phyloP scores from a whole-genome alignment of 2,888 invertebrate species.

The Dione juno region DNA sequence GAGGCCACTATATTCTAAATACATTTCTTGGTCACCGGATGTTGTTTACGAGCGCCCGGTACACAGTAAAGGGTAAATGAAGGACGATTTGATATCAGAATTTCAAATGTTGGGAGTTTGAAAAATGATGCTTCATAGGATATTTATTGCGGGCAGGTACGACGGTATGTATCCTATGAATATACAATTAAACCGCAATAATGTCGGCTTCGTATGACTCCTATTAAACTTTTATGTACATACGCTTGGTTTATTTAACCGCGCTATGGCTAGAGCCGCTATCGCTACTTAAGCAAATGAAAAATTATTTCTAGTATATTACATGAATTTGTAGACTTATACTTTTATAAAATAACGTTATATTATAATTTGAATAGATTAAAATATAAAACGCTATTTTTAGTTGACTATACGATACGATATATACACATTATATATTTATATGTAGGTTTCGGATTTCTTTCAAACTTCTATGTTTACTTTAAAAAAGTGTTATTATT shows the following conservation, averaged over 20 bases:
- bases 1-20: conserved; percentile 42
- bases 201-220: conserved; percentile 11
- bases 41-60: conserved; percentile 57
- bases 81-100: conserved; percentile 72
- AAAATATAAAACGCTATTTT: no score
- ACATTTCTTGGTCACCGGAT: conserved; percentile 61
- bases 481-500: no score
- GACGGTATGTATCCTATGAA: conserved; percentile 27
- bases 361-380: neutral
- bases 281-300: neutral
- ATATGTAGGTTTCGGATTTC: no score
- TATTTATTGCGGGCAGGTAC: conserved; percentile 33
- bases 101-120: conserved; percentile 55
- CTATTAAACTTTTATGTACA: conserved; percentile 13
- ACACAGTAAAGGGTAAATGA: conserved; percentile 65
- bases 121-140: conserved; percentile 39
- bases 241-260: neutral
- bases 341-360: neutral
- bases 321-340: neutral
- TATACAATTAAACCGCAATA: conserved; percentile 23
- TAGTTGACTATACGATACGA: no score
- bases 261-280: neutral
- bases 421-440: no score
- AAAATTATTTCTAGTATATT: neutral
- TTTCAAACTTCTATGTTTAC: no score